Base-by-base conservation (phyloP, 2,888 invertebrate genomes). In the Conus canariensis region DNA sequence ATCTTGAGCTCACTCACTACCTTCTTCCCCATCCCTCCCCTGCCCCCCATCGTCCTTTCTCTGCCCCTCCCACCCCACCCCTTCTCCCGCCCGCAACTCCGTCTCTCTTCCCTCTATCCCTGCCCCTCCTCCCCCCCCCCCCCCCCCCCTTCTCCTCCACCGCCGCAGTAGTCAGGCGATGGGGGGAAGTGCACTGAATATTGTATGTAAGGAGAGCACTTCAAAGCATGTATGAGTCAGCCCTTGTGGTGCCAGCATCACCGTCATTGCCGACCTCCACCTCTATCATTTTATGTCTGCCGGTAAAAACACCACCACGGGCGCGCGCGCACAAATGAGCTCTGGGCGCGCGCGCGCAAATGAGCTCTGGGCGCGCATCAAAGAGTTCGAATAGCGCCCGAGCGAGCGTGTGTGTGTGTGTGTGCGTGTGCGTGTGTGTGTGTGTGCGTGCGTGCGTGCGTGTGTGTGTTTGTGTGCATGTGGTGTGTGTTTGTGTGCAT, bases 391-490 rank as follows among this genome's bases (percentile, higher is more conserved):
- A 45, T 3, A 74, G 74, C n/a, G n/a, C 12, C 0, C 19, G n/a
- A 74, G 25, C 19, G n/a, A 74, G 16, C 9, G n/a, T 9, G 74
- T n/a, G n/a, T 74, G 1, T n/a, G 74, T 74, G n/a, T 22, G 14
- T 10, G 19, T 74, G n/a, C 10, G 74, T 74, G 74, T 74, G 74
- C 10, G 74, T n/a, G n/a, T n/a, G 74, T 74, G 74, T 74, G n/a
- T n/a, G n/a, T 74, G 74, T 74, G n/a, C 2, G 74, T 74, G 74
- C 10, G 74, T 74, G 74, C 4, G n/a, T n/a, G 80, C 56, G 80
- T 80, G 80, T 80, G 80, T 80, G 80, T 80, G 45, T 80, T 14
- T 16, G 80, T 80, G 80, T 80, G 80, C 25, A 56, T 80, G 45
- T 56, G 80, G 80, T 80, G 80, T 56, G 80, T 80, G 45, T 80